A percentile compares a stretch with the other conserved stretches of the same genome.
phyloP scores from a whole-genome alignment of 2,888 invertebrate genomes.

The Drosophila birchii region DNA sequence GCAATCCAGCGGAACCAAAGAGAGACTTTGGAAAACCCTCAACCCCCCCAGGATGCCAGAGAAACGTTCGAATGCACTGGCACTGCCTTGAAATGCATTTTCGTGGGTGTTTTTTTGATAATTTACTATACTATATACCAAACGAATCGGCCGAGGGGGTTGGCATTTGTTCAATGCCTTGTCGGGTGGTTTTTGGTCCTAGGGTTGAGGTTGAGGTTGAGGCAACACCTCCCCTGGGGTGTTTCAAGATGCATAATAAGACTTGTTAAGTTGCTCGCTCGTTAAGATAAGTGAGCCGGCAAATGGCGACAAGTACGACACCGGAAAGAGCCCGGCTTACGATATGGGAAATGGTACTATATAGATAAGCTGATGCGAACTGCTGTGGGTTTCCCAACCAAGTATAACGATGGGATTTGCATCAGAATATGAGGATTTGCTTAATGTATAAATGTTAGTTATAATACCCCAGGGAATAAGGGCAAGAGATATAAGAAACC shows the following conservation, averaged over 20 bases:
- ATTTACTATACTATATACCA: conserved; percentile 53
- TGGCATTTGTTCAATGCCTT: conserved; percentile 28
- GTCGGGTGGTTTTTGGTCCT: neutral
- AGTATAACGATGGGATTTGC: conserved; percentile 26
- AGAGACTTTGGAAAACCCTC: conserved; percentile 35
- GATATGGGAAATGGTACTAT: conserved; percentile 54
- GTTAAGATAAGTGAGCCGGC: conserved; percentile 79
- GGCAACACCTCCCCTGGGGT: conserved; percentile 51
- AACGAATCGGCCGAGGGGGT: conserved; percentile 25
- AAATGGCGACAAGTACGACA: conserved; percentile 76
- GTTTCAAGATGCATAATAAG: conserved; percentile 73
- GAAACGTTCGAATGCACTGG: conserved; percentile 24
- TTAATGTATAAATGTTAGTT: conserved; percentile 5
- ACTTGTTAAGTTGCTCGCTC: conserved; percentile 78
- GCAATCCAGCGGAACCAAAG: conserved; percentile 53
- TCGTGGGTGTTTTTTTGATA: conserved; percentile 71
- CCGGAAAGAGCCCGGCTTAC: conserved; percentile 65
- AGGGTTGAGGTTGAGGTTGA: neutral
- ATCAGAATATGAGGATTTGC: conserved; percentile 20
- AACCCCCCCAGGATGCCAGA: conserved; percentile 28
- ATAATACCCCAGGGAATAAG: conserved; percentile 15
- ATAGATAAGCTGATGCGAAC: conserved; percentile 25
- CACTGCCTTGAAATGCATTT: conserved; percentile 68
- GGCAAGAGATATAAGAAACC: neutral
- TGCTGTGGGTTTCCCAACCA: conserved; percentile 1